Conservation (phyloP, 2,797 vertebrate species). For the Echeneis naucrates region DNA sequence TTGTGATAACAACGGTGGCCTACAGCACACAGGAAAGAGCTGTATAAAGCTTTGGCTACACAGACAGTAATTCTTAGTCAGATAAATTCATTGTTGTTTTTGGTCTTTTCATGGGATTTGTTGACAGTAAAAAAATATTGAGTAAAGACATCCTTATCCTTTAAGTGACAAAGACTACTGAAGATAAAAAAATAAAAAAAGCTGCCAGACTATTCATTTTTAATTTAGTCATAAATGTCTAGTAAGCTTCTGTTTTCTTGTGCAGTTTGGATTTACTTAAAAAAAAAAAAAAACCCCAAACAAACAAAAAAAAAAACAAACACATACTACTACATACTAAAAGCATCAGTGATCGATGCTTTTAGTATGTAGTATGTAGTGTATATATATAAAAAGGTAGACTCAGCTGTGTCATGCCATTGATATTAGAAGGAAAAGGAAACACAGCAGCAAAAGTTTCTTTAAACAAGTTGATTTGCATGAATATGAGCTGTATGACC, state of each 20-base stretch:
- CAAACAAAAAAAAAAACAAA: too few species aligned
- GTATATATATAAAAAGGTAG: too few species aligned
- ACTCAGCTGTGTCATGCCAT: conserved; percentile 13
- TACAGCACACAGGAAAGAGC: conserved; percentile 13
- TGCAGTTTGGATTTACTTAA: conserved; percentile 35
- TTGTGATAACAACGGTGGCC: conserved; percentile 19
- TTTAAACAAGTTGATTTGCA: conserved; percentile 45
- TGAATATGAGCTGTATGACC: conserved; percentile 31
- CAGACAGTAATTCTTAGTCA: conserved; percentile 7
- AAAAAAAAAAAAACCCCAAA: conserved; percentile 32
- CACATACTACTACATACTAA: too few species aligned
- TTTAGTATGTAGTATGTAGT: too few species aligned
- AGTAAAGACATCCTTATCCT: conserved; percentile 18
- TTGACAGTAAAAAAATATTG: conserved; percentile 27
- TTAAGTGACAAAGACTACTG: conserved; percentile 36
- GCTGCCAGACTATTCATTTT: conserved; percentile 25
- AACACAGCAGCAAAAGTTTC: conserved; percentile 29
- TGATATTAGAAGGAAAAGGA: conserved; percentile 8
- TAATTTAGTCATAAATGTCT: conserved; percentile 7
- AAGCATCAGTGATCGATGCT: too few species aligned
- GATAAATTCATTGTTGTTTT: conserved; percentile 23
- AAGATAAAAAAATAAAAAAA: conserved; percentile 42
- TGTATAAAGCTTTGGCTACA: conserved; percentile 2
- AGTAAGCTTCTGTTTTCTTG: conserved; percentile 6
- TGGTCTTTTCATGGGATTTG: conserved; percentile 25